phyloP scores from a whole-genome alignment of 2,888 invertebrate genomes.

The Digitonthophagus gazella region DNA sequence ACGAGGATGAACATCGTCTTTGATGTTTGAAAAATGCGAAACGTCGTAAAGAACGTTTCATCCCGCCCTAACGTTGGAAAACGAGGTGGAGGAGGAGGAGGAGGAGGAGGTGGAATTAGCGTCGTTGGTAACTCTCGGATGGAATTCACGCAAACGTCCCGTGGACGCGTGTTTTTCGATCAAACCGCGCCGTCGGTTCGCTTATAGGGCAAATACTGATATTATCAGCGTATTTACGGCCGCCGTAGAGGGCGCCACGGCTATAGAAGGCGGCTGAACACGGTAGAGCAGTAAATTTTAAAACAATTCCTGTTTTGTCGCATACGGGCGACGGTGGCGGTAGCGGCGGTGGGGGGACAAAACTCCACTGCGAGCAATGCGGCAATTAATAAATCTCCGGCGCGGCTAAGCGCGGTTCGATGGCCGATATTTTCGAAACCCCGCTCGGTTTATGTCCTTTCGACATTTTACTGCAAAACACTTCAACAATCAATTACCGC shows the following conservation, averaged over 20 bases:
- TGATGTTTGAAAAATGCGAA: no score
- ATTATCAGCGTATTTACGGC: constrained; percentile 3
- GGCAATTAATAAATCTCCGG: constrained; percentile 11
- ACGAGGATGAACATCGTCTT: background rate
- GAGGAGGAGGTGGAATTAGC: background rate
- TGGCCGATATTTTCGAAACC: background rate
- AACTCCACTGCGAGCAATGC: constrained; percentile 2
- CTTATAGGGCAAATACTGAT: constrained; percentile 9
- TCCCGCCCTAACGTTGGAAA: no score
- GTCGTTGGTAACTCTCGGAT: background rate
- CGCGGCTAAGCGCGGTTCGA: background rate
- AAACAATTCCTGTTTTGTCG: constrained; percentile 23
- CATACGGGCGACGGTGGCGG: constrained; percentile 3
- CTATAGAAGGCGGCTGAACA: constrained; percentile 7
- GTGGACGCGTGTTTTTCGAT: background rate
- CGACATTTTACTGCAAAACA: no score
- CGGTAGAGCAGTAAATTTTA: constrained; percentile 24
- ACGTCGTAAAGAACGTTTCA: no score
- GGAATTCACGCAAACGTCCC: background rate
- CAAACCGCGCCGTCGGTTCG: background rate
- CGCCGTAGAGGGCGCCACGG: background rate
- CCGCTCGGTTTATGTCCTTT: no score
- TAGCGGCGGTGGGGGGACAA: background rate
- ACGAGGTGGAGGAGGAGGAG: no score
- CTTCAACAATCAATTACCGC: no score